A percentile compares a stretch with the other conserved stretches of the same genome.
These are phyloP conservation scores for Cotesia chilonis DNA, from an alignment of 1,140 invertebrate species.

Conservation along the genomic window DNA sequence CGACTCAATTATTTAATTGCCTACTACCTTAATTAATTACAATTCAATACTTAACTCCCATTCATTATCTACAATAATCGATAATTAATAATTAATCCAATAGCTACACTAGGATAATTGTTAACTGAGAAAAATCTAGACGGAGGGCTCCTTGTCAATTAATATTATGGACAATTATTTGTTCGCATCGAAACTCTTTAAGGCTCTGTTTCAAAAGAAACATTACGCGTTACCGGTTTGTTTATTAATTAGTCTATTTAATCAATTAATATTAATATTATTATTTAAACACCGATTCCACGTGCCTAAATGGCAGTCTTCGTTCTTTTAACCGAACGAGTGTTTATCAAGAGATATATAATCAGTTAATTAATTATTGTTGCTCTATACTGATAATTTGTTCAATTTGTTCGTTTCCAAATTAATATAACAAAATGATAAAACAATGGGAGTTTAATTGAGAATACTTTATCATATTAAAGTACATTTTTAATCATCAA, in stretches of 20 bases:
- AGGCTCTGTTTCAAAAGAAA: conserved; percentile 39
- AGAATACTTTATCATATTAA: not conserved
- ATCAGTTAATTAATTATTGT: not conserved
- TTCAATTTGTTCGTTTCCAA: not conserved
- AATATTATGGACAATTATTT: conserved; percentile 23
- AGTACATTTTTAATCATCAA: conserved; percentile 26
- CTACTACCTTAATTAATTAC: not conserved
- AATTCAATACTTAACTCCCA: not conserved
- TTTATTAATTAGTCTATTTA: not conserved
- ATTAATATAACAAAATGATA: not conserved
- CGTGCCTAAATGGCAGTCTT: conserved; percentile 45
- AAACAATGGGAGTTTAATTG: not conserved
- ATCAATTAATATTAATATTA: conserved; percentile 5
- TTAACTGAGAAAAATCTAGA: conserved; percentile 27
- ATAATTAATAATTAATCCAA: not conserved
- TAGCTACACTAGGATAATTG: not conserved
- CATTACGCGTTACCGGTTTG: conserved; percentile 28
- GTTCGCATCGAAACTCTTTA: conserved; percentile 25
- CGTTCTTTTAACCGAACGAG: conserved; percentile 28
- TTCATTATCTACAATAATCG: no score
- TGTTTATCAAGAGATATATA: not conserved
- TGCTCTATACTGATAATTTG: conserved; percentile 9
- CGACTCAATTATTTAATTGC: conserved; percentile 33
- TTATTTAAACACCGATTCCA: not conserved
- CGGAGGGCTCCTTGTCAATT: conserved; percentile 3